Conservation (phyloP, 2,888 invertebrate species). For the Drosophila rubida region DNA sequence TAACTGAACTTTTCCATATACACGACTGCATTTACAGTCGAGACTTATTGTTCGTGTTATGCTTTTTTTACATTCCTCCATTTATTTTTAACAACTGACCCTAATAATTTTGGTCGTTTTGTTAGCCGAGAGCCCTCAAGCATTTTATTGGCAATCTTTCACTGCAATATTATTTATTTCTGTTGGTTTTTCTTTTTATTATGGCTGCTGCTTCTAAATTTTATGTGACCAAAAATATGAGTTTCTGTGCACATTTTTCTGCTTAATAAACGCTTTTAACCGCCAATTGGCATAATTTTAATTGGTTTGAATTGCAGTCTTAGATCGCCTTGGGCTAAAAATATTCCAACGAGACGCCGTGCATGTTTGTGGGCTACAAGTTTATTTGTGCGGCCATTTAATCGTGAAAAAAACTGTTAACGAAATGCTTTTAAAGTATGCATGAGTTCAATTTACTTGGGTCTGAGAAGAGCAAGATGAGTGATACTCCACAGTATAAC, state of each 20-base stretch:
- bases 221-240: conserved; percentile 38
- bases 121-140: conserved; percentile 19
- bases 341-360: conserved; percentile 21
- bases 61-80: neutral
- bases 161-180: neutral
- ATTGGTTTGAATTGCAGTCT: conserved; percentile 52
- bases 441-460: conserved; percentile 45
- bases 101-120: conserved; percentile 37
- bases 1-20: too few species aligned
- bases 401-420: conserved; percentile 62
- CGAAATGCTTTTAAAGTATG: conserved; percentile 61
- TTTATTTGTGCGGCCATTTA: too few species aligned
- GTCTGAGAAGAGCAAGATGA: conserved; percentile 14
- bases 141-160: conserved; percentile 35
- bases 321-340: conserved; percentile 29
- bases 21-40: too few species aligned
- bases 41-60: conserved; percentile 16
- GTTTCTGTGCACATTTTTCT: conserved; percentile 29
- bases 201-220: conserved; percentile 45
- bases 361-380: conserved; percentile 51
- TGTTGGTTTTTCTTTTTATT: conserved; percentile 13
- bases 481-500: conserved; percentile 24
- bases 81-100: conserved; percentile 60
- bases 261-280: conserved; percentile 8
- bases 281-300: conserved; percentile 58